Evolutionary conservation across 2,888 invertebrate species (phyloP).

Genomic region (Hyposoter dolosus): DNA sequence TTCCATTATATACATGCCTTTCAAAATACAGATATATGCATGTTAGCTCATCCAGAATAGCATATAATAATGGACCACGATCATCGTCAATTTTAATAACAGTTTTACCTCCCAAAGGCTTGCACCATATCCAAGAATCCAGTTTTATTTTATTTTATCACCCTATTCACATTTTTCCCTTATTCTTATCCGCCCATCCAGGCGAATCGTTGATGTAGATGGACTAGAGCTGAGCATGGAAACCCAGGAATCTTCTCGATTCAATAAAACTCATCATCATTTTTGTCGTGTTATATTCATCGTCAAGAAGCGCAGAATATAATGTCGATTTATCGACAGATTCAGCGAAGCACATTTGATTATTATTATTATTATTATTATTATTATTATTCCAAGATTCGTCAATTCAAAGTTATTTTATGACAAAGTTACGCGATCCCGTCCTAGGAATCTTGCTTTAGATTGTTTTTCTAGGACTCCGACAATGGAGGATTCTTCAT

Average conservation of each 20-base stretch:
- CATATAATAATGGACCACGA: conserved; percentile 34
- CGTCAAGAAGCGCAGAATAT: neutral
- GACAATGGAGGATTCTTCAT: neutral
- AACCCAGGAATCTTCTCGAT: neutral
- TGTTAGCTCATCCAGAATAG: neutral
- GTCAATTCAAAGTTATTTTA: neutral
- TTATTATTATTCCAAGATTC: neutral
- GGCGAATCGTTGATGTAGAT: conserved; percentile 14
- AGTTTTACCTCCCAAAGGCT: conserved; percentile 33
- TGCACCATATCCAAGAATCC: conserved; percentile 21
- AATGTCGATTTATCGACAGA: conserved; percentile 9
- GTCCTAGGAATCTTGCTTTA: neutral
- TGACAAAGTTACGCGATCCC: neutral
- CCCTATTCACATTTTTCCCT: conserved; percentile 30
- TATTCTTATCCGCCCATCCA: conserved; percentile 18
- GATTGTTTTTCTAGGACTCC: neutral
- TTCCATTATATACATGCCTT: conserved; percentile 7
- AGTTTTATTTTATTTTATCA: conserved; percentile 44
- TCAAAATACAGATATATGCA: neutral
- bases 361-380: too few species aligned
- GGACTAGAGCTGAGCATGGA: conserved; percentile 14
- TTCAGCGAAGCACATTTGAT: neutral
- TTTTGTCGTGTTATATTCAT: conserved; percentile 11
- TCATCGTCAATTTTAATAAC: conserved; percentile 64
- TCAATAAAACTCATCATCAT: conserved; percentile 32